Evolutionary conservation across 2,113 vertebrate species (phyloP).

Genomic region (Nothobranchius furzeri): DNA sequence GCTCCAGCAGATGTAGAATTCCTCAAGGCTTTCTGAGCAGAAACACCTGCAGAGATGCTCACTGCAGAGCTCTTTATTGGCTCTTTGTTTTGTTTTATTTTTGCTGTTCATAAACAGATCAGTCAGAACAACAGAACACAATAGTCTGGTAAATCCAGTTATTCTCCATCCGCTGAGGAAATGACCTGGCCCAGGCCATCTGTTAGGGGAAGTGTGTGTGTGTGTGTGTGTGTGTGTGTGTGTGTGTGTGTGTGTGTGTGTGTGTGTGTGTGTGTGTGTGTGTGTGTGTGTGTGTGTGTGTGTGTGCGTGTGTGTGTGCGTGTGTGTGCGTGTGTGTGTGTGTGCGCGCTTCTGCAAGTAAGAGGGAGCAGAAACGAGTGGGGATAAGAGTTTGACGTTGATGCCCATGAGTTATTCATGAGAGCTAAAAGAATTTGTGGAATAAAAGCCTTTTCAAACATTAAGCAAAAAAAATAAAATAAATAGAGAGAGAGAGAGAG

Average conservation of each 20-base stretch:
- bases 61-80: constrained; percentile 33
- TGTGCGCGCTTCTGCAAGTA: constrained; percentile 10
- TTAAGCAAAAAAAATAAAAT: constrained; percentile 56
- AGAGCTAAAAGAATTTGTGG: constrained; percentile 70
- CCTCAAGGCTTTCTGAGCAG: constrained; percentile 19
- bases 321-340: constrained; percentile 1
- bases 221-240: constrained; percentile 19
- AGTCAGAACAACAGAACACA: constrained; percentile 79
- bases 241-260: constrained; percentile 36
- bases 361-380: constrained; percentile 31
- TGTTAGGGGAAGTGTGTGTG: constrained; percentile 51
- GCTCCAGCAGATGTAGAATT: constrained; percentile 24
- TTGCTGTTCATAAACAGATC: constrained; percentile 78
- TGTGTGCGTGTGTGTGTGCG: neutral
- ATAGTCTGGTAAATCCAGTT: constrained; percentile 83
- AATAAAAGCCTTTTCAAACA: constrained; percentile 76
- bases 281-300: constrained; percentile 4
- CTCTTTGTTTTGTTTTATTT: constrained; percentile 34
- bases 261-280: no score
- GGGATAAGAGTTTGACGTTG: constrained; percentile 43
- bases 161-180: constrained; percentile 80
- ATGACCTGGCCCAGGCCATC: constrained; percentile 78
- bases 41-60: constrained; percentile 10
- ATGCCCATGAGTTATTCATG: constrained; percentile 81
- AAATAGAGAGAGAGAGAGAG: no score